Evolutionary conservation across 2,113 vertebrate species (phyloP).

Genomic region (cat (Felis catus)): DNA sequence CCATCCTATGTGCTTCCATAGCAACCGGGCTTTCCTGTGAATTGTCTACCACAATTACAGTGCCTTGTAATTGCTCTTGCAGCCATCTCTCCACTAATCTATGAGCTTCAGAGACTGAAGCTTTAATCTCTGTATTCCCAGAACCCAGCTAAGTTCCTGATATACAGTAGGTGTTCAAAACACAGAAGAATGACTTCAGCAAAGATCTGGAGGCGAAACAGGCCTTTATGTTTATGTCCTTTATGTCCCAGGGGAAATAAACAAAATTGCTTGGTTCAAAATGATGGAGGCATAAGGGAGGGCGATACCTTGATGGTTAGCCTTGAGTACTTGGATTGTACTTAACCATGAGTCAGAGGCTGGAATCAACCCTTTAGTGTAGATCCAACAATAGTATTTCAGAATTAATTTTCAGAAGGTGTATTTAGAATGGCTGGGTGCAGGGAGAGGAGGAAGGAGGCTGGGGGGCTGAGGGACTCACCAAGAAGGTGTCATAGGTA

Average conservation of each 20-base stretch:
- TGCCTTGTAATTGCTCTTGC: neutral
- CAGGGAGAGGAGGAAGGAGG: neutral
- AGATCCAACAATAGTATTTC: neutral
- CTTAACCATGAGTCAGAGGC: neutral
- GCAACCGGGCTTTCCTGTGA: neutral
- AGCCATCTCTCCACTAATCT: neutral
- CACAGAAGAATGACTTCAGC: neutral
- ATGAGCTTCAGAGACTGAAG: neutral
- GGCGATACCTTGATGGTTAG: neutral
- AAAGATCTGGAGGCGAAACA: neutral
- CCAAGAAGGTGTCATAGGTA: neutral
- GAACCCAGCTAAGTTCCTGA: conserved; percentile 35
- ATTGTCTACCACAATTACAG: neutral
- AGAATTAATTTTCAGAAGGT: neutral
- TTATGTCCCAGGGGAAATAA: neutral
- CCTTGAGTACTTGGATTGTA: neutral
- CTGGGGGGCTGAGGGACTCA: neutral
- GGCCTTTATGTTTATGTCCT: no score
- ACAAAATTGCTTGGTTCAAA: neutral
- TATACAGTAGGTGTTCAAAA: neutral
- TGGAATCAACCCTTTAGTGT: neutral
- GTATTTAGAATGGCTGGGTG: neutral
- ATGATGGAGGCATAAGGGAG: neutral
- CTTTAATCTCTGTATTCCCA: conserved; percentile 40
- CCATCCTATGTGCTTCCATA: neutral